Percentiles rank a stretch among this genome's conserved stretches.
Evolutionary conservation across 2,797 vertebrate genomes (phyloP).

Genomic region (Labroides dimidiatus): DNA sequence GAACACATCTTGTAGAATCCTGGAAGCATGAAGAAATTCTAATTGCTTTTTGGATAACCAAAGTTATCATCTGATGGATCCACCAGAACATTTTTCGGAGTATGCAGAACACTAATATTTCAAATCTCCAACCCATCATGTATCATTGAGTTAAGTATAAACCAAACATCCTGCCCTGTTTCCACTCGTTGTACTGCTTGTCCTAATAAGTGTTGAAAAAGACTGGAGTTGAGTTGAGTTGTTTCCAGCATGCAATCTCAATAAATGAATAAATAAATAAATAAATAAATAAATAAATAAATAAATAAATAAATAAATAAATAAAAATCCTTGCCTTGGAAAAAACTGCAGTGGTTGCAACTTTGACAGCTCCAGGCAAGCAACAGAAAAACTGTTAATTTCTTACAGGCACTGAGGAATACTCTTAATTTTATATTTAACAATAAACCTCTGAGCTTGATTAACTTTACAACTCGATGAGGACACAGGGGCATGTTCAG

Average conservation of each 20-base stretch:
- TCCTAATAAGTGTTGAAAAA: background rate
- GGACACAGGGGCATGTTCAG: background rate
- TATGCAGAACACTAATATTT: background rate
- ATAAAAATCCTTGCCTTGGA: background rate
- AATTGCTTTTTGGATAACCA: conserved; percentile 4
- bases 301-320: too few relatives aligned
- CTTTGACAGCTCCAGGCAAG: conserved; percentile 12
- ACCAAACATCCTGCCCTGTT: background rate
- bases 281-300: background rate
- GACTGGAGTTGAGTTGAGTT: background rate
- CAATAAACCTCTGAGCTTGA: conserved; percentile 21
- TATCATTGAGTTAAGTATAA: background rate
- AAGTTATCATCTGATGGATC: conserved; percentile 7
- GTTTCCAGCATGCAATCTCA: background rate
- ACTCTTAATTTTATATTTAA: conserved; percentile 7
- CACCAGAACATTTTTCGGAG: background rate
- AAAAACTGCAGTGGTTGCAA: conserved; percentile 13
- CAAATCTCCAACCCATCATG: background rate
- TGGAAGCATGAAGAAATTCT: background rate
- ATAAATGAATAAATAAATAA: conserved; percentile 1
- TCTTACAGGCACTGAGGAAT: background rate
- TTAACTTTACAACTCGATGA: conserved; percentile 3
- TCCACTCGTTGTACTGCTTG: background rate
- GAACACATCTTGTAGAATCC: background rate
- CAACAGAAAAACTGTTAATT: conserved; percentile 9